Percentiles rank a stretch among this genome's conserved stretches.
Conservation (phyloP, 2,888 invertebrate species). For the Pterostichus madidus region DNA sequence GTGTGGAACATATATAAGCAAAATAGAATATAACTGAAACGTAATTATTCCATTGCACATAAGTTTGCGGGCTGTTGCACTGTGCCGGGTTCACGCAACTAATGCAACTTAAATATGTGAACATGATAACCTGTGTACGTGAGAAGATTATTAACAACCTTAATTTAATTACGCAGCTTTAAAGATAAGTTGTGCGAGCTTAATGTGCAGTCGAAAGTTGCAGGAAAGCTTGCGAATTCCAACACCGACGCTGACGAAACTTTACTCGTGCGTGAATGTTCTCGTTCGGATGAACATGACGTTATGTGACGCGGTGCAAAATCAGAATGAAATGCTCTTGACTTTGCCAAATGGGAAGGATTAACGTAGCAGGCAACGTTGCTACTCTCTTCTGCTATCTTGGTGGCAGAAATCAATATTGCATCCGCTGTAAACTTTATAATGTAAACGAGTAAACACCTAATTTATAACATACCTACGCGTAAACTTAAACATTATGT, state of each 20-base stretch:
- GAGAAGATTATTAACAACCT: constrained; percentile 57
- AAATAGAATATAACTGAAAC: constrained; percentile 39
- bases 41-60: constrained; percentile 54
- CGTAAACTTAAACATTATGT: no score
- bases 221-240: constrained; percentile 37
- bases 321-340: constrained; percentile 3
- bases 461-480: no score
- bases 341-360: constrained; percentile 34
- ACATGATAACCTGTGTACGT: constrained; percentile 62
- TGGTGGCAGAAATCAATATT: no score
- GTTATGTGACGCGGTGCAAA: not conserved
- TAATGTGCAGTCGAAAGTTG: constrained; percentile 49
- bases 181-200: constrained; percentile 54
- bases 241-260: constrained; percentile 16
- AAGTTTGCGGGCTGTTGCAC: constrained; percentile 37
- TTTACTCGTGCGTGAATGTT: constrained; percentile 42
- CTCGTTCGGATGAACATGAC: constrained; percentile 10
- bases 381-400: no score
- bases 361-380: not conserved
- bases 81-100: constrained; percentile 31
- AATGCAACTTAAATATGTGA: constrained; percentile 64
- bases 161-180: constrained; percentile 57
- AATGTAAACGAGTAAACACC: no score
- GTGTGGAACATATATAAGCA: constrained; percentile 8
- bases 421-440: no score